Evolutionary conservation across 1,140 invertebrate genomes (phyloP).

Genomic region (Proctacanthus coquilletti): DNA sequence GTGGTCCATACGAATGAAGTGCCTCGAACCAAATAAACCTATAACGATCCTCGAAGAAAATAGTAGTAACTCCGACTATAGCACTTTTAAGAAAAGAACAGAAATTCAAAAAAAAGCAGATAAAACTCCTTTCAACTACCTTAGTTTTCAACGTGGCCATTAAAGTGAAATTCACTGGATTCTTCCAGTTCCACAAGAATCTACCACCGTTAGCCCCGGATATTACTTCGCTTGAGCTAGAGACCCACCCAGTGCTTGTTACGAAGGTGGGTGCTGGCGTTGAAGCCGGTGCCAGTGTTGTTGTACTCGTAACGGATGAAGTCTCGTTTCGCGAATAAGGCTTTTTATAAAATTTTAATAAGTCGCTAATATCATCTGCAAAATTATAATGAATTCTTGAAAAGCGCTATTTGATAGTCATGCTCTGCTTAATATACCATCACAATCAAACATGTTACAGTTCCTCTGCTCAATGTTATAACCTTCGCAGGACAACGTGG

Average conservation of each 20-base stretch:
- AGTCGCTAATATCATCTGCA: constrained; percentile 25
- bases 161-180: constrained; percentile 22
- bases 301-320: not conserved
- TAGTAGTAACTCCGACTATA: not conserved
- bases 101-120: not conserved
- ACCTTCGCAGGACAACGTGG: constrained; percentile 25
- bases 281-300: constrained; percentile 1
- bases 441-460: constrained; percentile 29
- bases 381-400: constrained; percentile 1
- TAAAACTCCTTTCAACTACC: constrained; percentile 12
- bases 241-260: not conserved
- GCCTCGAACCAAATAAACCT: too few relatives aligned
- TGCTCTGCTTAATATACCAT: constrained; percentile 11
- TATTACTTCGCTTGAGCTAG: constrained; percentile 12
- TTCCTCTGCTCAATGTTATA: constrained; percentile 30
- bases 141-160: constrained; percentile 24
- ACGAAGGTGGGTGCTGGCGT: not conserved
- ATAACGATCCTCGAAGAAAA: too few relatives aligned
- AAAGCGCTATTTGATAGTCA: not conserved
- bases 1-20: too few relatives aligned
- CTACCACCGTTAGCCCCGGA: constrained; percentile 19
- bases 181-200: constrained; percentile 22
- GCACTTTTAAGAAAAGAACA: not conserved
- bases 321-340: constrained; percentile 5
- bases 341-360: constrained; percentile 27